Evolutionary conservation across 1,140 invertebrate genomes (phyloP).

Genomic region (Steinernema feltiae): DNA sequence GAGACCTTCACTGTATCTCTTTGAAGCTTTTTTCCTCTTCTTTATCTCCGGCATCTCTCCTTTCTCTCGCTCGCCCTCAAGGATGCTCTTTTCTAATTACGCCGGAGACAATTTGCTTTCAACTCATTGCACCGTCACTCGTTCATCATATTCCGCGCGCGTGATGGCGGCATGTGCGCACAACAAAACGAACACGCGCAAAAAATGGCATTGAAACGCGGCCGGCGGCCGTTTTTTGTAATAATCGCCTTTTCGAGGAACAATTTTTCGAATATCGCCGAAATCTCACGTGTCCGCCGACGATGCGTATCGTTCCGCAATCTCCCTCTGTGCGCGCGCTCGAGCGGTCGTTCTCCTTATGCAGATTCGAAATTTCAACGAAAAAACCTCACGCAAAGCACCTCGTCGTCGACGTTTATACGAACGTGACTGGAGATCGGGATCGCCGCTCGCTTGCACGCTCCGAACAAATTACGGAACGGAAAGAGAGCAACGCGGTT

Average conservation of each 20-base stretch:
- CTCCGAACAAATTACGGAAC: too few species aligned
- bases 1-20: too few species aligned
- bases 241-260: background rate
- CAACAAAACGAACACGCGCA: background rate
- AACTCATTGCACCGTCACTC: background rate
- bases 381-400: background rate
- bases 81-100: slow-evolving; percentile 5
- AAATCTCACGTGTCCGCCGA: background rate
- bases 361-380: background rate
- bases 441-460: too few species aligned
- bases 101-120: background rate
- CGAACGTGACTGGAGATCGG: background rate
- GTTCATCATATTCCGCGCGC: slow-evolving; percentile 3
- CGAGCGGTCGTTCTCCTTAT: background rate
- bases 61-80: background rate
- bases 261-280: slow-evolving; percentile 3
- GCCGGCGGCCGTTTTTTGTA: slow-evolving; percentile 5
- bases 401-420: background rate
- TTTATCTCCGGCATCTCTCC: background rate
- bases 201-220: background rate
- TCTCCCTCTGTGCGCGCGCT: too few species aligned
- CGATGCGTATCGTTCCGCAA: background rate
- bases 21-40: too few species aligned
- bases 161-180: background rate
- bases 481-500: background rate